A percentile compares a stretch with the other conserved stretches of the same genome.
phyloP scores from a whole-genome alignment of 2,888 invertebrate species.

The Strigamia maritima region DNA sequence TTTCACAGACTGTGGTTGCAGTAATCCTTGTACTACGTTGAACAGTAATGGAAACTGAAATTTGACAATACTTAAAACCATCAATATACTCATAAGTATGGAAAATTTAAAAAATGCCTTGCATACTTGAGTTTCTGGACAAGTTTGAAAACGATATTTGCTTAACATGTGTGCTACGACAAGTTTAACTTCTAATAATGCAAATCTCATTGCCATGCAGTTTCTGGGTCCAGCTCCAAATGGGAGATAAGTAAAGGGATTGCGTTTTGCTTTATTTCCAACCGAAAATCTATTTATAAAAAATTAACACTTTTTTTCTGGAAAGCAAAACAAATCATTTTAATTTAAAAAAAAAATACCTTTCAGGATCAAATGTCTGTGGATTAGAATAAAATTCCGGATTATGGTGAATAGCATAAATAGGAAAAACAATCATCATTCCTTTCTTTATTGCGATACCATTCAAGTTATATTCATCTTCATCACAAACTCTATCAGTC shows the following conservation, averaged over 20 bases:
- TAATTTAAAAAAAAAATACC: slow-evolving; percentile 35
- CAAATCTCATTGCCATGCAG: no score
- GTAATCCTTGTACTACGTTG: not conserved
- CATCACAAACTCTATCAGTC: slow-evolving; percentile 35
- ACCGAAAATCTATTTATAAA: slow-evolving; percentile 43
- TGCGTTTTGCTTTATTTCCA: slow-evolving; percentile 43
- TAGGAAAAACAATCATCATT: slow-evolving; percentile 29
- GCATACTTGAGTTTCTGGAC: not conserved
- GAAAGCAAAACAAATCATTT: no score
- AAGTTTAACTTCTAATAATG: no score
- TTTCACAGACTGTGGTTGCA: not conserved
- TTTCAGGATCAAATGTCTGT: slow-evolving; percentile 40
- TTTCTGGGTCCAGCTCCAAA: slow-evolving; percentile 45
- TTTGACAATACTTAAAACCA: no score
- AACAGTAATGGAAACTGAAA: no score
- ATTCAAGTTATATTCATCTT: slow-evolving; percentile 31
- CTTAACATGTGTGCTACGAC: not conserved
- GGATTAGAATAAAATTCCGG: slow-evolving; percentile 40
- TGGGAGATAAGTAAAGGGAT: slow-evolving; percentile 46
- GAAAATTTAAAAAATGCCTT: not conserved
- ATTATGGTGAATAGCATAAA: slow-evolving; percentile 38
- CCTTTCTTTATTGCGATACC: slow-evolving; percentile 36
- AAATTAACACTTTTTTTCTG: no score
- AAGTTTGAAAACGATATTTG: not conserved
- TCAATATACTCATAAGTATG: no score